Evolutionary conservation across 2,888 invertebrate species (phyloP).

Genomic region (Nomada fabriciana): DNA sequence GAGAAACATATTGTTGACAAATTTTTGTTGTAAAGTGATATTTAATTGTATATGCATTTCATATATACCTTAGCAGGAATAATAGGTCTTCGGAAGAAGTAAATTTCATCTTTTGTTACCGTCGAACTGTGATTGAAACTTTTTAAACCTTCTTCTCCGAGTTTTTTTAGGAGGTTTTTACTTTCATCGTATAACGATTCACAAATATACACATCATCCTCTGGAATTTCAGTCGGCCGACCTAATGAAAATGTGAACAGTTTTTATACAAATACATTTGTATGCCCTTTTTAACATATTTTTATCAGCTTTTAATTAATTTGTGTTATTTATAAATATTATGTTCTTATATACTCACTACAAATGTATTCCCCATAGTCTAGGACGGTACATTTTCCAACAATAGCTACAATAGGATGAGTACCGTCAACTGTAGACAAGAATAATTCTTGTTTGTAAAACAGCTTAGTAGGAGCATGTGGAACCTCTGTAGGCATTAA

Average conservation of each 20-base stretch:
- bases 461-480: constrained; percentile 91
- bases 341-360: constrained; percentile 86
- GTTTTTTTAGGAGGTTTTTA: constrained; percentile 90
- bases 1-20: constrained; percentile 36
- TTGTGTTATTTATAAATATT: not conserved
- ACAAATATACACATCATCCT: constrained; percentile 96
- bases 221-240: constrained; percentile 96
- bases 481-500: constrained; percentile 95
- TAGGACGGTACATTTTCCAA: constrained; percentile 95
- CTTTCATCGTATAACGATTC: constrained; percentile 96
- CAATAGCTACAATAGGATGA: constrained; percentile 95
- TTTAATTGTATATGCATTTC: constrained; percentile 27
- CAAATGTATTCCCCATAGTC: constrained; percentile 95
- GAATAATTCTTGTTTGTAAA: constrained; percentile 97
- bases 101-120: constrained; percentile 97
- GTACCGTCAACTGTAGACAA: constrained; percentile 96
- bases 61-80: constrained; percentile 87
- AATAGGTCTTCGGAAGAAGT: constrained; percentile 90
- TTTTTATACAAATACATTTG: constrained; percentile 10
- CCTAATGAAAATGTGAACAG: constrained; percentile 85
- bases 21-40: constrained; percentile 40
- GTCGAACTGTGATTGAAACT: constrained; percentile 92
- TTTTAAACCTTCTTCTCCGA: constrained; percentile 89
- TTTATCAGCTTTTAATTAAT: not conserved
- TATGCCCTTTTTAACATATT: not conserved